A percentile compares a stretch with the other conserved stretches of the same genome.
phyloP scores from a whole-genome alignment of 2,797 vertebrate species.

The Synaphobranchus kaupii region DNA sequence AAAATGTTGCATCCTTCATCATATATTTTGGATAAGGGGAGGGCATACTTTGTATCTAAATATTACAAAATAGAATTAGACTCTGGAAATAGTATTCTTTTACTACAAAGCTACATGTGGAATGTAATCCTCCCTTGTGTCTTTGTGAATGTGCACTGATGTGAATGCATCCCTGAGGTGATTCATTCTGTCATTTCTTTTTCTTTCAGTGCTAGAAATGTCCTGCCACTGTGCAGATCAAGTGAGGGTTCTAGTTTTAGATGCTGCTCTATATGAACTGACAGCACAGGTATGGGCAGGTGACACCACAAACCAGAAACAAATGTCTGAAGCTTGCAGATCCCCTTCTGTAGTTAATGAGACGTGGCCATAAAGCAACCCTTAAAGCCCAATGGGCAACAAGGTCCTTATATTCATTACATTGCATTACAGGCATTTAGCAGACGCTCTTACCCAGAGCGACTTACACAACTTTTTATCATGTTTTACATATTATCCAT shows the following conservation, averaged over 20 bases:
- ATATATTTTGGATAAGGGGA: neutral
- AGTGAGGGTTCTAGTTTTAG: slow-evolving; percentile 10
- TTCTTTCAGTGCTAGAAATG: slow-evolving; percentile 12
- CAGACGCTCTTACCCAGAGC: no score
- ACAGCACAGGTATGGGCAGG: slow-evolving; percentile 1
- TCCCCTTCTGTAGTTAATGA: neutral
- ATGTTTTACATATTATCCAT: no score
- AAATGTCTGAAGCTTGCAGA: neutral
- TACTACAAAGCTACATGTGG: neutral
- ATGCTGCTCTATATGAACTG: neutral
- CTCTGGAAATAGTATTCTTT: neutral
- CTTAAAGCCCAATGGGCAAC: neutral
- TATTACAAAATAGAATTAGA: neutral
- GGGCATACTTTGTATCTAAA: neutral
- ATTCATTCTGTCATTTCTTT: slow-evolving; percentile 29
- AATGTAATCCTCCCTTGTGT: slow-evolving; percentile 4
- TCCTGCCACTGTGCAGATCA: neutral
- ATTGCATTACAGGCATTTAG: no score
- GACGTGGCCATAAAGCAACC: neutral
- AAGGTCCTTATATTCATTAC: neutral
- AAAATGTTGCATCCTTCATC: neutral
- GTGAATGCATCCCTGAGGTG: slow-evolving; percentile 35
- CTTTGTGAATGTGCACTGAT: slow-evolving; percentile 48
- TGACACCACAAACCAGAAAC: neutral
- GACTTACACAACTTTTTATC: no score